Percentiles rank a stretch among this genome's conserved stretches.
These are phyloP conservation scores for Furcifer pardalis DNA, from an alignment of 2,797 vertebrate genomes.

Conservation along the genomic window DNA sequence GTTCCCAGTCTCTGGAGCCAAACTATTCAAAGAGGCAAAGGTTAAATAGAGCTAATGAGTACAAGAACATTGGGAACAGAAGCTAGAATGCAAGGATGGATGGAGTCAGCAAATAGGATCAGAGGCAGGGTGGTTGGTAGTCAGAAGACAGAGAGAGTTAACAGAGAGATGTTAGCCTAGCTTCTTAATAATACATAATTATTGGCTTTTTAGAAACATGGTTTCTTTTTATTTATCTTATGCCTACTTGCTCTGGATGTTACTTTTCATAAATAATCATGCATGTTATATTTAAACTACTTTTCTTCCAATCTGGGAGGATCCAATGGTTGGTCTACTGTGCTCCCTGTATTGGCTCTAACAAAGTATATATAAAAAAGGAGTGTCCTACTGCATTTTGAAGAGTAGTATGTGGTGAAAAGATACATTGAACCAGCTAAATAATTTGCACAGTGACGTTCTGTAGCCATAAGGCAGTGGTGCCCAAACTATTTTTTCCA, in stretches of 20 bases:
- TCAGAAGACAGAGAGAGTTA: too few species aligned
- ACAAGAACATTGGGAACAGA: background rate
- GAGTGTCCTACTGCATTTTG: too few species aligned
- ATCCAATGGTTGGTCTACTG: background rate
- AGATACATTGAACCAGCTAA: background rate
- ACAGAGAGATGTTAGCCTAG: background rate
- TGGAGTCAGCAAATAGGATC: background rate
- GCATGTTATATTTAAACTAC: background rate
- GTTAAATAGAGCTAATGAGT: background rate
- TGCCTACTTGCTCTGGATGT: background rate
- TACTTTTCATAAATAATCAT: background rate
- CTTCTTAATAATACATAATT: too few species aligned
- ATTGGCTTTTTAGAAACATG: background rate
- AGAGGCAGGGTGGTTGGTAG: background rate
- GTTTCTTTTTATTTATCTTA: background rate
- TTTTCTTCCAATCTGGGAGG: background rate
- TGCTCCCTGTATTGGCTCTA: background rate
- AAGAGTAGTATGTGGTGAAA: background rate
- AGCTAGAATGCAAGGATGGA: background rate
- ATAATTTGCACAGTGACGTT: background rate
- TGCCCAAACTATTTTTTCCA: too few species aligned
- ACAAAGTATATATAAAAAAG: background rate
- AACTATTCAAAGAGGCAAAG: background rate
- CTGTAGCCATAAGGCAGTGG: too few species aligned
- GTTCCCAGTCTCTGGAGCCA: background rate